A percentile compares a stretch with the other conserved stretches of the same genome.
Evolutionary conservation across 2,797 vertebrate genomes (phyloP).

Genomic region (Petrocephalus sullivani): DNA sequence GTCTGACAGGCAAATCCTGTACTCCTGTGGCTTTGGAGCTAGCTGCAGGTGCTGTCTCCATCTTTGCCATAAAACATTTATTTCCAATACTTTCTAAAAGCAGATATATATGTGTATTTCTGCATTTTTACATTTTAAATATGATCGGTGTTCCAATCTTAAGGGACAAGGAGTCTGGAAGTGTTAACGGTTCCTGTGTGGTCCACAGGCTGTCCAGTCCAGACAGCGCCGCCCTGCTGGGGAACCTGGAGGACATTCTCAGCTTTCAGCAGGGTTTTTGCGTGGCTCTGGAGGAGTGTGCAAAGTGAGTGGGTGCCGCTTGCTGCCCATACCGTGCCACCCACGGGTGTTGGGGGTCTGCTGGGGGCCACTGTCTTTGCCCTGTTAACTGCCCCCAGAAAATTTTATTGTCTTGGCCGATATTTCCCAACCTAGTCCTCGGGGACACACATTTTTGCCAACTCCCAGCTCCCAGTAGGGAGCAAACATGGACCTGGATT

Average conservation of each 20-base stretch:
- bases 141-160: not conserved
- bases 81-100: not conserved
- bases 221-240: conserved; percentile 75
- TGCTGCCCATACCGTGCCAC: not conserved
- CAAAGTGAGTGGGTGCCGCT: conserved; percentile 71
- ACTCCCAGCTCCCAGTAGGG: not conserved
- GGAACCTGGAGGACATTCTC: conserved; percentile 90
- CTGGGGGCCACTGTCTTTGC: not conserved
- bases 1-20: not conserved
- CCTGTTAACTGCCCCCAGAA: not conserved
- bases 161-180: not conserved
- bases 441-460: not conserved
- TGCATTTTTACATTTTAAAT: not conserved
- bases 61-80: not conserved
- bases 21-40: not conserved
- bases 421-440: not conserved
- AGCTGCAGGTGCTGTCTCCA: not conserved
- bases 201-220: conserved; percentile 67
- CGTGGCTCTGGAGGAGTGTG: conserved; percentile 84
- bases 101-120: not conserved
- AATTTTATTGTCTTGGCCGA: not conserved
- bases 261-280: conserved; percentile 87
- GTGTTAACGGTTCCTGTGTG: not conserved
- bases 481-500: not conserved
- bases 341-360: not conserved